Conservation (phyloP, 2,797 vertebrate genomes). For the Acanthornis magna region DNA sequence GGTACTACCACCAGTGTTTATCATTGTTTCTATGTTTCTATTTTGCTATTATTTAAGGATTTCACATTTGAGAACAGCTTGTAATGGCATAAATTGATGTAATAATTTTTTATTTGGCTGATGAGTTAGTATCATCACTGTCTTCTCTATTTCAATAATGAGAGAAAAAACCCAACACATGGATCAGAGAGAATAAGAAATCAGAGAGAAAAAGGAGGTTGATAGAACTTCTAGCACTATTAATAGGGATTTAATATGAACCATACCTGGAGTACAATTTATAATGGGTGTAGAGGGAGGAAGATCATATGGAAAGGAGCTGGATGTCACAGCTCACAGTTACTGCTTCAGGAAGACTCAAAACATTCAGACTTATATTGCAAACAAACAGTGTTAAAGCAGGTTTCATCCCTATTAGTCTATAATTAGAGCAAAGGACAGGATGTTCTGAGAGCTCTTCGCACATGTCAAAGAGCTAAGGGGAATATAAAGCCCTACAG, state of each 20-base stretch:
- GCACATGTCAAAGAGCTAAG: not conserved
- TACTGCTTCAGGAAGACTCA: not conserved
- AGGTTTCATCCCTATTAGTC: not conserved
- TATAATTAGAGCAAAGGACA: not conserved
- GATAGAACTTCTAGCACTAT: not conserved
- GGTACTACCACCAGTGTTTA: not conserved
- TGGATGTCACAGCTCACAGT: not conserved
- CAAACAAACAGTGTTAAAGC: not conserved
- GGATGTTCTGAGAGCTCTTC: not conserved
- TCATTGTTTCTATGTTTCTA: not conserved
- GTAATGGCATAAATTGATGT: not conserved
- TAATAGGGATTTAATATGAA: not conserved
- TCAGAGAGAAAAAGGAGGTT: not conserved
- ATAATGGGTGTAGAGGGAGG: not conserved
- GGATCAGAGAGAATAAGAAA: not conserved
- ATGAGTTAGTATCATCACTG: not conserved
- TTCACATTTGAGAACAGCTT: not conserved
- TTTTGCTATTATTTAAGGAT: not conserved
- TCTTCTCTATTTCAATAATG: not conserved
- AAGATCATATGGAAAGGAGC: not conserved
- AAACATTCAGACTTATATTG: not conserved
- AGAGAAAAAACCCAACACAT: accelerated
- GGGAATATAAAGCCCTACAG: not conserved
- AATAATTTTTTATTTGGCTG: not conserved
- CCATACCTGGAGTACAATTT: not conserved